phyloP scores from a whole-genome alignment of 2,113 vertebrate species.

The Xenus cinereus region DNA sequence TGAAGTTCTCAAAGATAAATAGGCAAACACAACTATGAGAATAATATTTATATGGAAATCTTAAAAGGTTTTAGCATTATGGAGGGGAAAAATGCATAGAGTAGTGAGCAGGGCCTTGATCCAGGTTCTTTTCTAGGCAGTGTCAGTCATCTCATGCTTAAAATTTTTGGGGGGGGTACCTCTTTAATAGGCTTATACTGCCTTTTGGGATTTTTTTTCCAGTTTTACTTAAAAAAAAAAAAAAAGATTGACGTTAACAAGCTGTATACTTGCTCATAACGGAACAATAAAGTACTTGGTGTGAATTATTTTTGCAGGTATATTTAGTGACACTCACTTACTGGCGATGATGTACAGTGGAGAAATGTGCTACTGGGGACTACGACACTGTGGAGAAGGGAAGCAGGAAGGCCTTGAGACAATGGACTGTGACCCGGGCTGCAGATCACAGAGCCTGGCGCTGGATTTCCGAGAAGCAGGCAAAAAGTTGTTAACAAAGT shows the following conservation, averaged over 20 bases:
- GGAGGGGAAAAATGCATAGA: neutral
- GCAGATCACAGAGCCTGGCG: conserved; percentile 59
- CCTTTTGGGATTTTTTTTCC: neutral
- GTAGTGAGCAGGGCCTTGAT: neutral
- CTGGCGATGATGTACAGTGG: conserved; percentile 95
- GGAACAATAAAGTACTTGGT: neutral
- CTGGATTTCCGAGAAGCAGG: conserved; percentile 92
- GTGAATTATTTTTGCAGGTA: conserved; percentile 73
- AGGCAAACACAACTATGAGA: neutral
- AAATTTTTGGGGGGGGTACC: neutral
- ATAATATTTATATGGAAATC: neutral
- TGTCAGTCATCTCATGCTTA: neutral
- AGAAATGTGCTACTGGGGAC: conserved; percentile 99
- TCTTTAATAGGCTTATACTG: neutral
- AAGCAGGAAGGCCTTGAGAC: conserved; percentile 1
- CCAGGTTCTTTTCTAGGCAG: neutral
- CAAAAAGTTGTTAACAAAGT: conserved; percentile 87
- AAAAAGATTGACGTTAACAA: neutral
- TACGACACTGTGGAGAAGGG: conserved; percentile 76
- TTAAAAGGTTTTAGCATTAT: neutral
- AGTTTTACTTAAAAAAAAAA: neutral
- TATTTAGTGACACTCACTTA: conserved; percentile 86
- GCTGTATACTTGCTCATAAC: neutral
- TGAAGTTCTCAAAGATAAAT: neutral
- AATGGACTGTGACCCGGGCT: neutral